These are phyloP conservation scores for Platyscapa corneri DNA, from an alignment of 1,140 invertebrate genomes.

Conservation along the genomic window DNA sequence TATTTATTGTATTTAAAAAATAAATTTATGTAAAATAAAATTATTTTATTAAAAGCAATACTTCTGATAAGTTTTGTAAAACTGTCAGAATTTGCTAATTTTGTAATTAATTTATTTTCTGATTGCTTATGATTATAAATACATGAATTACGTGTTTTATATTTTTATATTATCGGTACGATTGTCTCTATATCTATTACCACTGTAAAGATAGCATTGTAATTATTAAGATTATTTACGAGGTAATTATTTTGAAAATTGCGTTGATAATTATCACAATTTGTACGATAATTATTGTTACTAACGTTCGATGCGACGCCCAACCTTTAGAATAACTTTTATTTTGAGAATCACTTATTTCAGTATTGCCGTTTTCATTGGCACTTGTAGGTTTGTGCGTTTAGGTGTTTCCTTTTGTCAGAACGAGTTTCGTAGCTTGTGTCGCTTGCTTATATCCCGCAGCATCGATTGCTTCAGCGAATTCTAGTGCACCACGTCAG, in stretches of 20 bases:
- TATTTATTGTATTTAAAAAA: too few species aligned
- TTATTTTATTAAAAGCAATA: too few species aligned
- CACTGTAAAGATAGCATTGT: background rate
- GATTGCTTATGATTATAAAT: too few species aligned
- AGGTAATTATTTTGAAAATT: background rate
- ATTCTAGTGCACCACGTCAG: background rate
- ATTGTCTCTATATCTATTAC: background rate
- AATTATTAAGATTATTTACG: background rate
- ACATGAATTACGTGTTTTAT: conserved; percentile 5
- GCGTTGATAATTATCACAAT: background rate
- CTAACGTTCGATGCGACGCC: background rate
- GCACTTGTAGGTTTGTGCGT: background rate
- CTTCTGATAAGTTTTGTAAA: too few species aligned
- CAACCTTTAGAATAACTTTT: background rate
- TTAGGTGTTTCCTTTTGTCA: background rate
- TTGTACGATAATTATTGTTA: background rate
- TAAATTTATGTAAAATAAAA: too few species aligned
- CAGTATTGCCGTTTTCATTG: background rate
- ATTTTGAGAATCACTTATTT: conserved; percentile 3
- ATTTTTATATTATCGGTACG: background rate
- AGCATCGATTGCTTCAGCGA: background rate
- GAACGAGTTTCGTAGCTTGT: background rate
- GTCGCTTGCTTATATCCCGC: background rate
- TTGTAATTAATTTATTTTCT: too few species aligned
- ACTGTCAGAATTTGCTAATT: too few species aligned